phyloP scores from a whole-genome alignment of 2,888 invertebrate species.

The Cephalotes varians region DNA sequence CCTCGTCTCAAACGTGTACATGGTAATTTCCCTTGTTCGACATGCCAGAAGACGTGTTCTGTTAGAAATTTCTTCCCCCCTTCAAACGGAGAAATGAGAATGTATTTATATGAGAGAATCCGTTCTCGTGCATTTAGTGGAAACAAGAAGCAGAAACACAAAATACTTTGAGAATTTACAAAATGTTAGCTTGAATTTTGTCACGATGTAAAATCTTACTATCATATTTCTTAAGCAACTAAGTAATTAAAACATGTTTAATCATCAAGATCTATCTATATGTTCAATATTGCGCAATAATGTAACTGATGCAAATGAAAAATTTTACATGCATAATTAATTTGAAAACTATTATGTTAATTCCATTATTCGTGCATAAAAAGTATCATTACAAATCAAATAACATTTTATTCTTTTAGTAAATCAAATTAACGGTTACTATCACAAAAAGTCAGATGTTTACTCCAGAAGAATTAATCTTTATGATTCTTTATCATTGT shows the following conservation, averaged over 20 bases:
- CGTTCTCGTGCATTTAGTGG: background rate
- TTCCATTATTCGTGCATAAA: background rate
- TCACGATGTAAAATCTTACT: background rate
- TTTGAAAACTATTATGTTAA: background rate
- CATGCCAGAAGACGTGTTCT: slow-evolving; percentile 19
- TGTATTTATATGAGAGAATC: slow-evolving; percentile 16
- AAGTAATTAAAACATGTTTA: background rate
- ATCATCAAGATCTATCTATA: background rate
- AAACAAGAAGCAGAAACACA: slow-evolving; percentile 3
- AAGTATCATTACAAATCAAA: slow-evolving; percentile 5
- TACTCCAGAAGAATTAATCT: background rate
- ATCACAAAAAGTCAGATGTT: background rate
- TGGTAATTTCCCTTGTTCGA: slow-evolving; percentile 12
- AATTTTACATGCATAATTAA: slow-evolving; percentile 12
- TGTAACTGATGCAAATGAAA: background rate
- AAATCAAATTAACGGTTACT: background rate
- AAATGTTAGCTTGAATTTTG: background rate
- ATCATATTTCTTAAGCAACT: background rate
- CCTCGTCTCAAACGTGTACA: background rate
- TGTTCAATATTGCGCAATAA: background rate
- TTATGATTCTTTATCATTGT: background rate
- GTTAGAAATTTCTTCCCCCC: slow-evolving; percentile 46
- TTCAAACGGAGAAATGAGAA: slow-evolving; percentile 18
- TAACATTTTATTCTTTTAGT: background rate
- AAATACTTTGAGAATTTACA: background rate